Base-by-base conservation (phyloP, 1,140 invertebrate genomes). In the Drosophila tristis region DNA sequence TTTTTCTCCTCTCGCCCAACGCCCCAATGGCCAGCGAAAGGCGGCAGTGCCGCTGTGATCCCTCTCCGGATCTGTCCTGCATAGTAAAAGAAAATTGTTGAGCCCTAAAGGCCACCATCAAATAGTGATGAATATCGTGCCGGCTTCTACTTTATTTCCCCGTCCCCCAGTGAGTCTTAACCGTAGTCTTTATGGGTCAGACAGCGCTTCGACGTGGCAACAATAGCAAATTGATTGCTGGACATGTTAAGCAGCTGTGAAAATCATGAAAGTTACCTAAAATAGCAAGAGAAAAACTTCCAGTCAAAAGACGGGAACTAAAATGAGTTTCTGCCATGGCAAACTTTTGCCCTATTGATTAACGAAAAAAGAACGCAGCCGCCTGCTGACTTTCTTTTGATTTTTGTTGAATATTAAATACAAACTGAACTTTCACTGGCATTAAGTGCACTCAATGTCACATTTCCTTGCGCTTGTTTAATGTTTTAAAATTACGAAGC, bases 101-200 rank as follows among this genome's bases (percentile, higher is more conserved):
- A 70, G 51, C 67, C 80, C 74, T 49, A 74, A 80, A 62, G 81
- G 81, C 58, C 64, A 66, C 58, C 78, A 86, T 85, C 81, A 86
- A 85, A 85, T 77, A 68, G 64, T 80, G 81, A 85, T 85, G 81
- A 76, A 81, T 78, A 85, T 57, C 74, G 82, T 81, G 78, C 74
- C 60, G 74, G 74, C 63, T 65, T 44, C 35, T 58, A 49, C 9
- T 43, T 70, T 70, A 70, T 65, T 58, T 70, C 58, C 53, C 16
- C 64, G 53, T 58, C 48, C 58, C 61, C 86, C 64, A 64, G 64
- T 63, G 60, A 78, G 79, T 65, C 74, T 68, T 29, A 49, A 54
- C 39, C 56, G 39, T 2, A 44, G 26, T 25, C 42, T 51, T 72
- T 59, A 62, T 58, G 71, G 77, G 65, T 70, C 71, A 71, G 51